Conservation (phyloP, 1,140 invertebrate species). For the Diorhabda elongata region DNA sequence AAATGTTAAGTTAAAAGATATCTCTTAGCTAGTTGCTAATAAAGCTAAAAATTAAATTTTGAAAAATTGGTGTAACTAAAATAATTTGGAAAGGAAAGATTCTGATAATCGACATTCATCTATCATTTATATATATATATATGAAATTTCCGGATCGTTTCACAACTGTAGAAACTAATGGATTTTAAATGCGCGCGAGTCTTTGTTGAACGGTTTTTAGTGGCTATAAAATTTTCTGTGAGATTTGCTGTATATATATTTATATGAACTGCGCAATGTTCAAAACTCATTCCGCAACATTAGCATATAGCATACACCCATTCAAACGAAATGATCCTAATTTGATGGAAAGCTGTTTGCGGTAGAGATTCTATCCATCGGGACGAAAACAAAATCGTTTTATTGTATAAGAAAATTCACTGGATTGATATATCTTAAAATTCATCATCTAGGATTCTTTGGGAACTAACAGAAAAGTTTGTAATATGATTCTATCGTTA, state of each 20-base stretch:
- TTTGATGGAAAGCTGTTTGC: conserved; percentile 6
- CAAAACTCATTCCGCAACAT: conserved; percentile 9
- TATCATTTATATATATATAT: not conserved
- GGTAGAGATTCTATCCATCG: not conserved
- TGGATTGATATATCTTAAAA: no score
- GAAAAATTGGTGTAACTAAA: no score
- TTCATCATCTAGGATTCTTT: no score
- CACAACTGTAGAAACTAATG: conserved; percentile 13
- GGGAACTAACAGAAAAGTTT: no score
- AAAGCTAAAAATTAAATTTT: no score
- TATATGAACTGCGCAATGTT: conserved; percentile 3
- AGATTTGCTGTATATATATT: conserved; percentile 13
- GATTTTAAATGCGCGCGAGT: conserved; percentile 14
- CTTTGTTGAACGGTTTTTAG: conserved; percentile 11
- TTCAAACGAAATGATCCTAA: conserved; percentile 13
- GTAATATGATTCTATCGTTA: no score
- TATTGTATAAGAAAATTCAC: not conserved
- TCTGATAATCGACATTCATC: no score
- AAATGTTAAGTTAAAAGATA: no score
- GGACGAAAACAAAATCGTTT: not conserved
- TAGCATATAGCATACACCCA: conserved; percentile 10
- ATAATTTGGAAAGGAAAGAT: no score
- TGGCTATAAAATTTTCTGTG: conserved; percentile 18
- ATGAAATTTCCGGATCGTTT: conserved; percentile 2
- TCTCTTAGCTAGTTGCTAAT: no score